phyloP scores from a whole-genome alignment of 2,113 vertebrate species.

The Pao palembangensis region DNA sequence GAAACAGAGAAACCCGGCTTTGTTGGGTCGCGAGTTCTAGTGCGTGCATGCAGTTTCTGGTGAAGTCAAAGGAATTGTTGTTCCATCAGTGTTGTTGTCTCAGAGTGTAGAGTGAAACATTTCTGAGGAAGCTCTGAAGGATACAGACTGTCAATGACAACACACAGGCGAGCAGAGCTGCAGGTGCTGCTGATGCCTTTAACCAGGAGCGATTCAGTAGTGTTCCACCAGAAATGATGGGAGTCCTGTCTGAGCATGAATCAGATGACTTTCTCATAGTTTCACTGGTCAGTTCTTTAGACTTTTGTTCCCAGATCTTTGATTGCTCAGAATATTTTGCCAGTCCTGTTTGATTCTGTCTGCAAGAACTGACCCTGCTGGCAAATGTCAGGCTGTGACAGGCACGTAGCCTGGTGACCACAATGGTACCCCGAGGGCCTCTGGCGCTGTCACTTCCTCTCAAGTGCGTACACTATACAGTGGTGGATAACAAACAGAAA shows the following conservation, averaged over 20 bases:
- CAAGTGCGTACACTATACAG: conserved; percentile 28
- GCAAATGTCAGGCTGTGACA: conserved; percentile 76
- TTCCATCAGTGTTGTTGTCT: not conserved
- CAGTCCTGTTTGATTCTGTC: conserved; percentile 69
- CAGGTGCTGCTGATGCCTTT: conserved; percentile 61
- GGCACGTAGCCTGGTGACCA: conserved; percentile 59
- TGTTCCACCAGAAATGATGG: conserved; percentile 13
- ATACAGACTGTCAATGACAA: conserved; percentile 11
- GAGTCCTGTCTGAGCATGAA: not conserved
- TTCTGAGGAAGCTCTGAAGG: too few species aligned
- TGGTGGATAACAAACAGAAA: conserved; percentile 50
- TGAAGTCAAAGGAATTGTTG: too few species aligned
- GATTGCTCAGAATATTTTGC: too few species aligned
- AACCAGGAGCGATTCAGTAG: conserved; percentile 18
- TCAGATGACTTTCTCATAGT: not conserved
- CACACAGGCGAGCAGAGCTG: conserved; percentile 20
- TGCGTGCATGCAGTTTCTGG: too few species aligned
- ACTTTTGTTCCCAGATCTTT: conserved; percentile 25
- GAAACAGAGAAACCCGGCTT: too few species aligned
- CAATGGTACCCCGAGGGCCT: conserved; percentile 51
- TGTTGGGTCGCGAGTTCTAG: too few species aligned
- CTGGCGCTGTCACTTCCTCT: conserved; percentile 67
- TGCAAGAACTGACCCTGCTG: conserved; percentile 58
- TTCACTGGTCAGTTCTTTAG: conserved; percentile 11
- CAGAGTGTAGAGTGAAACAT: not conserved